Evolutionary conservation across 1,140 invertebrate species (phyloP).

Genomic region (Hydropsyche tenuis): DNA sequence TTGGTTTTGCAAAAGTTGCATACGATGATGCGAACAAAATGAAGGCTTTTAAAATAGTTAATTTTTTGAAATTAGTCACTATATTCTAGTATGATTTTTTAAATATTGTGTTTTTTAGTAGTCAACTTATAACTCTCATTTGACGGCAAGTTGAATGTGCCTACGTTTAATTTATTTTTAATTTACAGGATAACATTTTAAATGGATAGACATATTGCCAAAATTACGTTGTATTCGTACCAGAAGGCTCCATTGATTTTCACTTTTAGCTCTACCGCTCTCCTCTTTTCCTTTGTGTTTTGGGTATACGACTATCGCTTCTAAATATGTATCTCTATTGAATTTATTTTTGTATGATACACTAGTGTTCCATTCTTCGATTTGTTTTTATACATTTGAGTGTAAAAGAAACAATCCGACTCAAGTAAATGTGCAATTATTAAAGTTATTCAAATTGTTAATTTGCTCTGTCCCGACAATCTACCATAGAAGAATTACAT

Average conservation of each 20-base stretch:
- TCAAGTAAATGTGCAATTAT: not conserved
- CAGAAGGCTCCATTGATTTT: conserved; percentile 19
- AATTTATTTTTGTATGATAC: no score
- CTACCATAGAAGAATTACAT: conserved; percentile 1
- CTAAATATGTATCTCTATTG: not conserved
- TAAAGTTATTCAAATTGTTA: not conserved
- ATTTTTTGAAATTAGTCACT: conserved; percentile 15
- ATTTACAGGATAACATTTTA: not conserved
- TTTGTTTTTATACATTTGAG: not conserved
- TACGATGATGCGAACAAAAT: not conserved
- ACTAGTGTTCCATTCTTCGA: not conserved
- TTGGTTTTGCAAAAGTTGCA: not conserved
- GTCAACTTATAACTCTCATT: no score
- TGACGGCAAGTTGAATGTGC: not conserved
- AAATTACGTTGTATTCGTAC: conserved; percentile 19
- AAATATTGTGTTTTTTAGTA: no score
- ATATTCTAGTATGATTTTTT: conserved; percentile 11
- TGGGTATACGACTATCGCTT: conserved; percentile 8
- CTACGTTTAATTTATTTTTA: conserved; percentile 8
- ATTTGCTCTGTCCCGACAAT: conserved; percentile 3
- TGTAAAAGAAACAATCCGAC: not conserved
- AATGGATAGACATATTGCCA: conserved; percentile 7
- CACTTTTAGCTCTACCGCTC: not conserved
- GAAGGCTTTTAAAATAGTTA: not conserved
- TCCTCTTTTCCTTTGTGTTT: not conserved